Conservation (phyloP, 2,888 invertebrate species). For the Macrophya annulata region DNA sequence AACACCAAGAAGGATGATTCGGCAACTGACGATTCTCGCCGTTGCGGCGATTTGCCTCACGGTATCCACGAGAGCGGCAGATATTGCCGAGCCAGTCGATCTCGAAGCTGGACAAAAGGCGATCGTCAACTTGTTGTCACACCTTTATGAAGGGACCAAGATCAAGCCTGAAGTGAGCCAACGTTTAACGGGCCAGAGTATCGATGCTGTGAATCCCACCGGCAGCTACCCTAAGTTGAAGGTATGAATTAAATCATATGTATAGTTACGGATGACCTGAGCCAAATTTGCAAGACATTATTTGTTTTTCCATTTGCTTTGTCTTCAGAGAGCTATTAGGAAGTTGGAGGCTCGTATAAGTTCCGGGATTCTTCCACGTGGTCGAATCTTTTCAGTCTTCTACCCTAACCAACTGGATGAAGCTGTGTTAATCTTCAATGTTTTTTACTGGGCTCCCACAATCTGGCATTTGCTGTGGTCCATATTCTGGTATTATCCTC, state of each 20-base stretch:
- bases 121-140: not conserved
- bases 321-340: not conserved
- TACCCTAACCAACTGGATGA: constrained; percentile 84
- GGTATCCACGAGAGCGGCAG: not conserved
- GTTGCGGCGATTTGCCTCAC: constrained; percentile 3
- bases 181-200: too few relatives aligned
- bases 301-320: not conserved
- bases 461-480: constrained; percentile 83
- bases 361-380: constrained; percentile 82
- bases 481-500: too few relatives aligned
- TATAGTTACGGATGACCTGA: too few relatives aligned
- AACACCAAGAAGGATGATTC: not conserved
- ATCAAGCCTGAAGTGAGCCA: too few relatives aligned
- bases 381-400: constrained; percentile 85
- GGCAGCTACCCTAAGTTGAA: too few relatives aligned
- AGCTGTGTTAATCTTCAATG: constrained; percentile 85
- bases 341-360: constrained; percentile 71
- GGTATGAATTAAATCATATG: too few relatives aligned
- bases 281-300: not conserved
- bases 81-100: not conserved
- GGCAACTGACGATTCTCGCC: constrained; percentile 17
- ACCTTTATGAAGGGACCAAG: too few relatives aligned
- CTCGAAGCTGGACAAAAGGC: not conserved
- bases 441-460: constrained; percentile 82
- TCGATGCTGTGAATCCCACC: too few relatives aligned